These are phyloP conservation scores for Spilosoma lubricipeda DNA, from an alignment of 2,888 invertebrate species.

Conservation along the genomic window DNA sequence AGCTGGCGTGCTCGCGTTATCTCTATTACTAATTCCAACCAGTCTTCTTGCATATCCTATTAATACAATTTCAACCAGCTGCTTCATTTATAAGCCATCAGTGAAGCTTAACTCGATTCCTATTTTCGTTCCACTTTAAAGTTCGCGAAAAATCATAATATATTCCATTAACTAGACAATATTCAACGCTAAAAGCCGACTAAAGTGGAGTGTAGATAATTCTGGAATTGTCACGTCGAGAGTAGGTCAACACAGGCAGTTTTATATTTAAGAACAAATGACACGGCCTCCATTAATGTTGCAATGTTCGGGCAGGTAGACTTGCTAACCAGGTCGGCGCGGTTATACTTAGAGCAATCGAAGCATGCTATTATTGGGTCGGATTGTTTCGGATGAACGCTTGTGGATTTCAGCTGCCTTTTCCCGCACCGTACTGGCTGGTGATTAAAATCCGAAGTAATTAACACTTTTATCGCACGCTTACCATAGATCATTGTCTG, in stretches of 20 bases:
- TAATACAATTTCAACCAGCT: slow-evolving; percentile 31
- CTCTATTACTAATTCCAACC: slow-evolving; percentile 44
- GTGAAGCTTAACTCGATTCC: slow-evolving; percentile 27
- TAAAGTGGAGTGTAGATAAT: slow-evolving; percentile 63
- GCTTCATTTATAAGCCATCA: slow-evolving; percentile 30
- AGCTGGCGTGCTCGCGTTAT: slow-evolving; percentile 60
- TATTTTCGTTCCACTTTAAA: slow-evolving; percentile 38
- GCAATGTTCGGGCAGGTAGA: slow-evolving; percentile 73
- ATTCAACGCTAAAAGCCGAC: slow-evolving; percentile 44
- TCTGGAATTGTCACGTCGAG: slow-evolving; percentile 68
- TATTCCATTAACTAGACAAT: slow-evolving; percentile 48
- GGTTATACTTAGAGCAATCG: slow-evolving; percentile 81
- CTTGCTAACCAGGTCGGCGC: slow-evolving; percentile 72
- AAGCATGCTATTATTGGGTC: slow-evolving; percentile 81
- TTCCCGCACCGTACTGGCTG: slow-evolving; percentile 33
- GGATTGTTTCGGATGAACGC: slow-evolving; percentile 71
- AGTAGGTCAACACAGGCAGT: slow-evolving; percentile 73
- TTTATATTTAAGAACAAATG: slow-evolving; percentile 81
- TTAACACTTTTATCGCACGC: slow-evolving; percentile 56
- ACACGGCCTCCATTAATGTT: slow-evolving; percentile 79
- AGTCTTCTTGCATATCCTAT: slow-evolving; percentile 51
- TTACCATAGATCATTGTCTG: slow-evolving; percentile 45
- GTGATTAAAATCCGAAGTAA: slow-evolving; percentile 54
- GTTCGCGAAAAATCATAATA: slow-evolving; percentile 48
- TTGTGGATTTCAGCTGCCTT: slow-evolving; percentile 69